Percentiles rank a stretch among this genome's conserved stretches.
Evolutionary conservation across 1,140 invertebrate species (phyloP).

Genomic region (Helicoverpa armigera): DNA sequence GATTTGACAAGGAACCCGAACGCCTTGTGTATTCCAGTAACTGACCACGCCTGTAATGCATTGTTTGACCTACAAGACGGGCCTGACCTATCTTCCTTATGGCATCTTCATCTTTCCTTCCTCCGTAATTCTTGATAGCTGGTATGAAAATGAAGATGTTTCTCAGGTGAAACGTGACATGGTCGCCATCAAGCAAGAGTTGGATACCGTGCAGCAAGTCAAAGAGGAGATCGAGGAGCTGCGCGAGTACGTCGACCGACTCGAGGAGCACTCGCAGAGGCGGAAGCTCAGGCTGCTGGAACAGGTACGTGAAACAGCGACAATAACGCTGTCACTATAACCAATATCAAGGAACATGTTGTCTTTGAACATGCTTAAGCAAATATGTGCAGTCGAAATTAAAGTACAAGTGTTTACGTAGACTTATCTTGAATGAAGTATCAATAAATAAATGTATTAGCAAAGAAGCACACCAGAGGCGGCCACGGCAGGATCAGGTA

Average conservation of each 20-base stretch:
- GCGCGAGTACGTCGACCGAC: constrained; percentile 95
- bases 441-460: background rate
- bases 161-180: constrained; percentile 95
- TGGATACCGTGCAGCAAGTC: constrained; percentile 96
- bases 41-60: no score
- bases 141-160: background rate
- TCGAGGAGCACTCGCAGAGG: constrained; percentile 95
- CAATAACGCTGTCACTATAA: background rate
- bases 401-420: background rate
- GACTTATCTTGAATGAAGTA: background rate
- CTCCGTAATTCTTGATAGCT: no score
- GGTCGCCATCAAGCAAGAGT: constrained; percentile 97
- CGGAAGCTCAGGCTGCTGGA: constrained; percentile 94
- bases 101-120: no score
- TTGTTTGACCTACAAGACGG: no score
- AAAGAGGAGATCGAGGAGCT: constrained; percentile 97
- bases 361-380: no score
- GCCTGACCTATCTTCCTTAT: no score
- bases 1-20: no score
- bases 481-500: constrained; percentile 9
- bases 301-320: constrained; percentile 89
- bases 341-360: background rate
- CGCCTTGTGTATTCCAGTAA: no score
- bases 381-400: no score
- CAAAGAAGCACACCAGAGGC: background rate